Percentiles rank a stretch among this genome's conserved stretches.
phyloP scores from a whole-genome alignment of 2,888 invertebrate species.

The Tridacna gigas region DNA sequence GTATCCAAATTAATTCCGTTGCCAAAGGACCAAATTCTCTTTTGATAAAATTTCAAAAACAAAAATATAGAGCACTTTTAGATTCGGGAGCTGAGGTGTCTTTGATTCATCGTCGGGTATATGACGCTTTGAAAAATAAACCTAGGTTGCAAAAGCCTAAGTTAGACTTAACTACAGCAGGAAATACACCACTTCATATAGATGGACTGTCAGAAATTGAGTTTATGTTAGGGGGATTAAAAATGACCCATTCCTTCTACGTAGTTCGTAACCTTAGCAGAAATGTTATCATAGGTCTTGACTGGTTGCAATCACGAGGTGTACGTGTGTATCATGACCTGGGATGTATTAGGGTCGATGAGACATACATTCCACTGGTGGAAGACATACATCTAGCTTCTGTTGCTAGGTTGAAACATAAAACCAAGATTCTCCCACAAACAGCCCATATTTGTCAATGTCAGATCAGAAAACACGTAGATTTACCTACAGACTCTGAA shows the following conservation, averaged over 20 bases:
- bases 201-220: not conserved
- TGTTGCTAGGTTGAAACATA: constrained; percentile 1
- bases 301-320: constrained; percentile 5
- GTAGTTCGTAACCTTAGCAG: not conserved
- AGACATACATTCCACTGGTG: constrained; percentile 28
- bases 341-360: constrained; percentile 27
- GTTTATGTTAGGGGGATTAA: not conserved
- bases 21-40: no score
- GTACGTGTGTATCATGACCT: constrained; percentile 46
- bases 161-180: constrained; percentile 12
- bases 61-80: constrained; percentile 12
- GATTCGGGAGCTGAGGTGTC: no score
- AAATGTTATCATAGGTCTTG: constrained; percentile 1
- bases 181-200: not conserved
- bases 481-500: not conserved
- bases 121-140: constrained; percentile 7
- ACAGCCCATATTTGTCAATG: constrained; percentile 19
- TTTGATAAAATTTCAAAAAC: constrained; percentile 17
- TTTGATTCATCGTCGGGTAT: no score
- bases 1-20: no score
- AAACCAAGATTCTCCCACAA: constrained; percentile 3
- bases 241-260: constrained; percentile 2
- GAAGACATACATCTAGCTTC: constrained; percentile 47
- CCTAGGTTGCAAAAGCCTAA: constrained; percentile 10
- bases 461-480: not conserved